These are phyloP conservation scores for Brienomyrus longianalis DNA, from an alignment of 2,113 vertebrate species.

Conservation along the genomic window DNA sequence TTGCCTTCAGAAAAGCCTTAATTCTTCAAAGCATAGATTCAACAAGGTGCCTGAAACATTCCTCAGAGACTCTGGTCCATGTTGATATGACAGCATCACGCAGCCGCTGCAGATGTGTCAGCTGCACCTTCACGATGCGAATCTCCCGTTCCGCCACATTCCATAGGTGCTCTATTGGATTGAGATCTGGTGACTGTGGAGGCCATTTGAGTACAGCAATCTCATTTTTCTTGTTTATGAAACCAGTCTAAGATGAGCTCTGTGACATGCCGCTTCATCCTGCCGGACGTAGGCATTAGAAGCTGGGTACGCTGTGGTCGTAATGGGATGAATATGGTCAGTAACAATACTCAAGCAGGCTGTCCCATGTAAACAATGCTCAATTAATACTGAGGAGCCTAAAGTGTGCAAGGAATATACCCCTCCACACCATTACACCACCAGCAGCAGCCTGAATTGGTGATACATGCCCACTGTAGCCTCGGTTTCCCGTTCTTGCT, in stretches of 20 bases:
- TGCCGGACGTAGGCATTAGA: not conserved
- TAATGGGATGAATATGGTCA: not conserved
- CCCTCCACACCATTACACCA: not conserved
- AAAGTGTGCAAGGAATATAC: not conserved
- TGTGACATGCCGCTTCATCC: not conserved
- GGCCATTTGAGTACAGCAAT: not conserved
- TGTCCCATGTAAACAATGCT: not conserved
- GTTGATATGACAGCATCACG: not conserved
- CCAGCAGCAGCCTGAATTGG: not conserved
- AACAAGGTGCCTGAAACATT: not conserved
- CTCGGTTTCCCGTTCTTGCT: not conserved
- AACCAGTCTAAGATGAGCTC: not conserved
- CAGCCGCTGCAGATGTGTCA: not conserved
- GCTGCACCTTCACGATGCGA: too few species aligned
- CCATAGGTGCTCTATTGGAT: not conserved
- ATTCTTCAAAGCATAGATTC: not conserved
- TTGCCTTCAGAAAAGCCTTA: not conserved
- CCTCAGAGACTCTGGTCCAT: not conserved
- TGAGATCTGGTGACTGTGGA: not conserved
- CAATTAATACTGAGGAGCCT: not conserved
- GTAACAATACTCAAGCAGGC: not conserved
- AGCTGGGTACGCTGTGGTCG: not conserved
- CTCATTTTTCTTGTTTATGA: not conserved
- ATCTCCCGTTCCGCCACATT: not conserved
- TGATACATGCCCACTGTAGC: not conserved